Evolutionary conservation across 2,888 invertebrate genomes (phyloP), one percentile per base, ranked within the genome.

Genomic region (Clivina fossor): DNA sequence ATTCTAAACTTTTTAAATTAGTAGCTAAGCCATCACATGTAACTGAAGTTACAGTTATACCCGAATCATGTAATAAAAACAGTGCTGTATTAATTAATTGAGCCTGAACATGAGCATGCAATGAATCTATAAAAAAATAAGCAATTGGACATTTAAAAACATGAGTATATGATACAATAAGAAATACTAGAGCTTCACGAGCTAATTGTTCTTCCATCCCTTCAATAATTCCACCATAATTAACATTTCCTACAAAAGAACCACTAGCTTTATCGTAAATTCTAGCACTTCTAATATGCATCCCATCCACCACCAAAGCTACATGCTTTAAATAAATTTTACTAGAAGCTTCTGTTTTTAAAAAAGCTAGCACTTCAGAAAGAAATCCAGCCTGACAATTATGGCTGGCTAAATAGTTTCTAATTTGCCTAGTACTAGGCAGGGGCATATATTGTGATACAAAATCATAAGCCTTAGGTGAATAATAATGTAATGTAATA

Each of bases 401-500:
- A n/a, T 32, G 32, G 4, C 5, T 32, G 4, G 32, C 9, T 13
- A 32, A n/a, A n/a, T 3, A 32, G n/a, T n/a, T 32, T 32, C 32
- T 11, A 22, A 41, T 41, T 11, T 20, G 20, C 1, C 40, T 20
- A 7, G 40, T 3, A 40, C 9, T 22, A 20, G 40, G 40, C 24
- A 40, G 13, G 13, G 20, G 7, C 22, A 40, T 20, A 20, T 20
- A 24, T 22, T 22, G 22, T 11, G 40, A 20, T 5, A 40, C 40
- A 22, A 20, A 40, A 7, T 40, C 40, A 20, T 40, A 40, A 8
- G 40, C 40, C 11, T 40, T 40, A n/a, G 40, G 40, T 8, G 40
- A 40, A 11, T 40, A 40, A 40, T 40, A 40, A 22, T 40, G 40
- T 22, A 40, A 22, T 5, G 40, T 40, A 11, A 40, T 22, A 19